Conservation (phyloP, 2,888 invertebrate genomes). For the Tetranychus truncatus region DNA sequence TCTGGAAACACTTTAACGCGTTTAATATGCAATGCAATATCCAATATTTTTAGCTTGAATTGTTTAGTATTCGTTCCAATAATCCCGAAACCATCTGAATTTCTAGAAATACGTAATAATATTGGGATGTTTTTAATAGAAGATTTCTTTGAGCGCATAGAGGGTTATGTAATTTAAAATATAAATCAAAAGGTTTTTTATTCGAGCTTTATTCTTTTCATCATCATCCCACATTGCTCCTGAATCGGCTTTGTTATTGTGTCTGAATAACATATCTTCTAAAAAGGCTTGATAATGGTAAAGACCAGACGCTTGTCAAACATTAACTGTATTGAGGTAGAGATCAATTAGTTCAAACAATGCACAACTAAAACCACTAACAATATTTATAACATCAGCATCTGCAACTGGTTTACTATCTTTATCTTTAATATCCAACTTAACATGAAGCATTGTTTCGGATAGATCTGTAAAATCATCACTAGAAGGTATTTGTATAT, state of each 20-base stretch:
- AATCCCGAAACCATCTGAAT: neutral
- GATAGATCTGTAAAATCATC: slow-evolving; percentile 1
- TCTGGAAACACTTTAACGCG: neutral
- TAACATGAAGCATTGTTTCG: neutral
- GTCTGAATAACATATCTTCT: neutral
- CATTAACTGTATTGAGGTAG: neutral
- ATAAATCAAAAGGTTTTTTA: neutral
- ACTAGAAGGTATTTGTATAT: neutral
- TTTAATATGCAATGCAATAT: neutral
- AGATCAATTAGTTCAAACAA: neutral
- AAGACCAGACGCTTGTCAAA: neutral
- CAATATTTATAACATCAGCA: too few relatives aligned
- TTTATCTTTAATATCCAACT: neutral
- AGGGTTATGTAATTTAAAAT: neutral
- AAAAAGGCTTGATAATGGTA: neutral
- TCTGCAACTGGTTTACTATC: too few relatives aligned
- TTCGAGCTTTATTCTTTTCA: neutral
- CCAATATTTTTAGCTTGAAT: neutral
- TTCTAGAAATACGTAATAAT: neutral
- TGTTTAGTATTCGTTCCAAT: neutral
- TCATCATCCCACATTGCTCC: neutral
- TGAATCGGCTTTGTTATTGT: neutral
- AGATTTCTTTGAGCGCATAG: neutral
- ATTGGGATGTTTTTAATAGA: neutral
- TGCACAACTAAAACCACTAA: too few relatives aligned